phyloP scores from a whole-genome alignment of 1,140 invertebrate genomes.

The Ostrea denselamellosa region DNA sequence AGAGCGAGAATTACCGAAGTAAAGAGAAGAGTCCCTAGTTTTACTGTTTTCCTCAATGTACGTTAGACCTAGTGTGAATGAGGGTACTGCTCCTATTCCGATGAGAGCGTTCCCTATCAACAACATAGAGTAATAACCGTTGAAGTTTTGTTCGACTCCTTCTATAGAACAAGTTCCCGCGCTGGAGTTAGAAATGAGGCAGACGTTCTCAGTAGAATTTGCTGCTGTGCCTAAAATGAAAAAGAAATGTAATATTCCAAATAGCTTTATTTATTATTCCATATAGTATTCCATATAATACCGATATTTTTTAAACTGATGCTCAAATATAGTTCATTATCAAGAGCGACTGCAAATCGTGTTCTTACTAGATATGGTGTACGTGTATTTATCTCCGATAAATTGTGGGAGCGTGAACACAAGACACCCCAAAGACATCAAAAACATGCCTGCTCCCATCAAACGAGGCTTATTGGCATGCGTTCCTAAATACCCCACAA shows the following conservation, averaged over 20 bases:
- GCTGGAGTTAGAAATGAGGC: neutral
- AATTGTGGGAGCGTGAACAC: slow-evolving; percentile 96
- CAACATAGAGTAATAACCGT: slow-evolving; percentile 82
- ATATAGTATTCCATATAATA: too few species aligned
- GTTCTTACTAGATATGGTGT: slow-evolving; percentile 59
- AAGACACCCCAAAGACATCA: slow-evolving; percentile 88
- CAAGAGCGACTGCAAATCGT: neutral
- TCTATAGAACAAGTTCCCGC: neutral
- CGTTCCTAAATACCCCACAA: slow-evolving; percentile 89
- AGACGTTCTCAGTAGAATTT: slow-evolving; percentile 25
- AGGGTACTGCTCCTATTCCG: slow-evolving; percentile 91
- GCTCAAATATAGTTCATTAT: neutral
- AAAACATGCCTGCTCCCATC: slow-evolving; percentile 86
- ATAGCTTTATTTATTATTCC: too few species aligned
- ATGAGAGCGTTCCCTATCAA: slow-evolving; percentile 92
- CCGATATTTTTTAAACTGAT: neutral
- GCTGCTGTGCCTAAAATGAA: neutral
- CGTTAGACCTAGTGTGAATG: slow-evolving; percentile 78
- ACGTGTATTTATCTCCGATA: slow-evolving; percentile 73
- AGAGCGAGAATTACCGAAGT: slow-evolving; percentile 83
- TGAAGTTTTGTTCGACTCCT: neutral
- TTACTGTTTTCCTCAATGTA: slow-evolving; percentile 72
- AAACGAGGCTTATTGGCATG: slow-evolving; percentile 89
- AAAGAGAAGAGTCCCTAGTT: slow-evolving; percentile 64
- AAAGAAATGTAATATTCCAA: neutral